Percentiles rank a stretch among this genome's conserved stretches.
Evolutionary conservation across 2,888 invertebrate genomes (phyloP).

Genomic region (Aelia acuminata): DNA sequence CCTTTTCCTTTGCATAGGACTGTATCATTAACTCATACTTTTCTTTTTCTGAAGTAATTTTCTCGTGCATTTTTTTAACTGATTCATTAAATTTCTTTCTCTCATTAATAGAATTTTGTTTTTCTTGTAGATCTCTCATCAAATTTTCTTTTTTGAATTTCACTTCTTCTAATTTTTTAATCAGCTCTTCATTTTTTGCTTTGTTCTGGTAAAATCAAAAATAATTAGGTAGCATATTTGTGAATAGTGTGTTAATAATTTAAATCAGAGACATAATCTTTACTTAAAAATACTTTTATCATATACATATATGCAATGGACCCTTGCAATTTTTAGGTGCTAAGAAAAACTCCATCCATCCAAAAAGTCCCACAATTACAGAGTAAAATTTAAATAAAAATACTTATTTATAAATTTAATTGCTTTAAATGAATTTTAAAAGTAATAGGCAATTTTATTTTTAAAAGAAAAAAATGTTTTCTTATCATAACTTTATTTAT

Average conservation of each 20-base stretch:
- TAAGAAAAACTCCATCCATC: background rate
- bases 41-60: constrained; percentile 14
- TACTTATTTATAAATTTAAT: no score
- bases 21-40: background rate
- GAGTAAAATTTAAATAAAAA: background rate
- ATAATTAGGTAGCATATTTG: background rate
- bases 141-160: constrained; percentile 3
- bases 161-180: constrained; percentile 22
- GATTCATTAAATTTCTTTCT: constrained; percentile 38
- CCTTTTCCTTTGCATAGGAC: constrained; percentile 4
- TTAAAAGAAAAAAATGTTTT: background rate
- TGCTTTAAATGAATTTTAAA: background rate
- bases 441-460: background rate
- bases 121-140: background rate
- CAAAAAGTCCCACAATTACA: background rate
- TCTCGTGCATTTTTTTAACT: constrained; percentile 2
- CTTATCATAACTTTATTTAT: background rate
- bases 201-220: background rate
- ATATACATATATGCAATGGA: background rate
- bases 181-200: constrained; percentile 6
- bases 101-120: background rate
- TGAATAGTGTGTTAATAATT: background rate
- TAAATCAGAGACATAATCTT: background rate
- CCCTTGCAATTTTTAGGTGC: background rate
- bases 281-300: no score